A percentile compares a stretch with the other conserved stretches of the same genome.
phyloP scores from a whole-genome alignment of 2,888 invertebrate species.

The Itoplectis maculator region DNA sequence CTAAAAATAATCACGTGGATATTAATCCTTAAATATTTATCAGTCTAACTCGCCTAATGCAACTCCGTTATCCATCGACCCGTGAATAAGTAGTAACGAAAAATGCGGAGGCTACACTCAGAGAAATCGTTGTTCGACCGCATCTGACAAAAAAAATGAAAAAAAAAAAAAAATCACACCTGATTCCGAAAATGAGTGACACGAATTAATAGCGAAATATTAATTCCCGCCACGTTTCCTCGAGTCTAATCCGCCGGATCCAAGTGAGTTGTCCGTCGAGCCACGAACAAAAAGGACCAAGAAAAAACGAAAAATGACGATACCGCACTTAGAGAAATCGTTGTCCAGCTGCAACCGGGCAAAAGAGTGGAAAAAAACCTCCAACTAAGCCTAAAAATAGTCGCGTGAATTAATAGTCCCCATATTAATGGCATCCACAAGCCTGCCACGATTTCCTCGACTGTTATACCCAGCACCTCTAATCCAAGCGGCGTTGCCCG shows the following conservation, averaged over 20 bases:
- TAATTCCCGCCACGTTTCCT: neutral
- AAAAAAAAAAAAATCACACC: neutral
- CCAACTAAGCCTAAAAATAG: no score
- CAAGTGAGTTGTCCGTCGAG: neutral
- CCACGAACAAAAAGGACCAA: slow-evolving; percentile 44
- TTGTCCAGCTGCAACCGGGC: neutral
- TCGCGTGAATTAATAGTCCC: no score
- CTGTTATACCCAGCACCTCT: slow-evolving; percentile 42
- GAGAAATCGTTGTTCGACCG: no score
- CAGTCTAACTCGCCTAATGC: no score
- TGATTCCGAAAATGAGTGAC: no score
- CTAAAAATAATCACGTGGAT: no score
- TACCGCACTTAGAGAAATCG: neutral
- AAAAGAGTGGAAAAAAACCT: neutral
- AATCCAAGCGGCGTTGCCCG: slow-evolving; percentile 7
- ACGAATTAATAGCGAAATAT: neutral
- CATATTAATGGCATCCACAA: neutral
- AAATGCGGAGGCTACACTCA: no score
- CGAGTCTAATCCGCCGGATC: slow-evolving; percentile 42
- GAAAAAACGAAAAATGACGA: slow-evolving; percentile 7
- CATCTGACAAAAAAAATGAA: no score
- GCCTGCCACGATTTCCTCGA: neutral
- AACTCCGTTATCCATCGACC: no score
- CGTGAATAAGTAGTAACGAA: no score
- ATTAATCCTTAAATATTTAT: no score